Evolutionary conservation across 2,113 vertebrate genomes (phyloP), one percentile per base, ranked within the genome.

Genomic region (Eulacestoma nigropectus): DNA sequence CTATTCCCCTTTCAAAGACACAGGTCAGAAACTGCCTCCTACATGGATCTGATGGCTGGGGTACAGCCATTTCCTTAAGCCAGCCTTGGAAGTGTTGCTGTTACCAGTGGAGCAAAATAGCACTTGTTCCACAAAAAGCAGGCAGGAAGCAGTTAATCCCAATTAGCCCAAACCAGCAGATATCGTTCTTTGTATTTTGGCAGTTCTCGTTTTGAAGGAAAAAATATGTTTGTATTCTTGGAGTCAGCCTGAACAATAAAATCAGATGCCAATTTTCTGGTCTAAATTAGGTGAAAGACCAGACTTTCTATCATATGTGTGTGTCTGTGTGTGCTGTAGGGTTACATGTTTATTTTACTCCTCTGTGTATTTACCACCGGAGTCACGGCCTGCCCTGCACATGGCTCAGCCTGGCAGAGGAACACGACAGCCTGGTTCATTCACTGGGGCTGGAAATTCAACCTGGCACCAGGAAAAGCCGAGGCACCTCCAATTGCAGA

Each of bases 211-310:
- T 91, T 68, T 37, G 78, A 96, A 97, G 91, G 80, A 96, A 96
- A 96, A 97, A 97, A 93, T 90, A 95, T 93, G 90, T 93, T 96
- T 97, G 95, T 96, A 73, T 56, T 96, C 96, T 96, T 96, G 92
- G 93, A 96, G 69, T 87, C 80, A 65, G 90, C 22, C 83, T 87
- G 96, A 93, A 96, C 95, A 94, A 96, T 97, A 96, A 97, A 96
- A 97, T 89, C 29, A 1, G 83, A 96, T 93, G 96, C 96, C 97
- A 97, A 96, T 92, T 96, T 96, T 97, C 93, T 97, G 93, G 95
- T 97, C 94, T 97, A 97, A 97, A 96, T 97, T 97, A 84, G 57
- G 73, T 95, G 95, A 94, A 97, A 95, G 46, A 95, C 82, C 96
- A 94, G 81, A 91, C 70, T 63, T 29, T 95, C 59, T 91, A 85